Percentiles rank a stretch among this genome's conserved stretches.
These are phyloP conservation scores for Umimayanthus kanabou DNA, from an alignment of 92 coral and sea anemone genomes.

Conservation along the genomic window DNA sequence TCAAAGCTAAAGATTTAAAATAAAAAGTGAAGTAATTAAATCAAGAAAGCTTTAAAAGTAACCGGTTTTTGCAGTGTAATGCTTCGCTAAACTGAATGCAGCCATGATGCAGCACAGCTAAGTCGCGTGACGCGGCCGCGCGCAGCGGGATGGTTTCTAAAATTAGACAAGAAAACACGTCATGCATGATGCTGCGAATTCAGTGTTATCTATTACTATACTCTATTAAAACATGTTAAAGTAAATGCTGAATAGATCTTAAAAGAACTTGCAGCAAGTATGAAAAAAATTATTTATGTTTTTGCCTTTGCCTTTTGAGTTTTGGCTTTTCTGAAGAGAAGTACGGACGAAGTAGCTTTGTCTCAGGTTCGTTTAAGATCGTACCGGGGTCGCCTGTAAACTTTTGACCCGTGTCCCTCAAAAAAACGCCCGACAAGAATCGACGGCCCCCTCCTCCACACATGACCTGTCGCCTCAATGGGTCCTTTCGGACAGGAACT, in stretches of 20 bases:
- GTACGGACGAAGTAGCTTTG: neutral
- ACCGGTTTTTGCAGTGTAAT: neutral
- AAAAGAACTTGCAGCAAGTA: too few relatives aligned
- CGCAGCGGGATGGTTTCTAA: neutral
- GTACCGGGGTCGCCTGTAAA: neutral
- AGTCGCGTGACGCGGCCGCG: neutral
- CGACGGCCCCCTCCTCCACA: too few relatives aligned
- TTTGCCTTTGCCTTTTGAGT: neutral
- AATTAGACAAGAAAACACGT: neutral
- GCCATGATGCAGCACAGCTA: neutral
- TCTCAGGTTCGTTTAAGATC: neutral
- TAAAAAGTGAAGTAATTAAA: neutral
- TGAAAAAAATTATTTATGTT: too few relatives aligned
- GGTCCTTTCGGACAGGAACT: too few relatives aligned
- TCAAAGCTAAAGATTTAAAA: neutral
- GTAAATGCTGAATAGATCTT: neutral
- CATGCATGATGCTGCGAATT: neutral
- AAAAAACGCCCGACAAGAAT: too few relatives aligned
- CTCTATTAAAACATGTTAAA: neutral
- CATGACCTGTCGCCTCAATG: too few relatives aligned
- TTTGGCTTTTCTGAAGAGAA: neutral
- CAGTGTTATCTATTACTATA: neutral
- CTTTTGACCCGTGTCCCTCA: neutral
- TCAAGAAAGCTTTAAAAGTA: neutral
- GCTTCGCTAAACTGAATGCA: neutral